A percentile compares a stretch with the other conserved stretches of the same genome.
Evolutionary conservation across 2,888 invertebrate species (phyloP).

Genomic region (Caenorhabditis parvicauda): DNA sequence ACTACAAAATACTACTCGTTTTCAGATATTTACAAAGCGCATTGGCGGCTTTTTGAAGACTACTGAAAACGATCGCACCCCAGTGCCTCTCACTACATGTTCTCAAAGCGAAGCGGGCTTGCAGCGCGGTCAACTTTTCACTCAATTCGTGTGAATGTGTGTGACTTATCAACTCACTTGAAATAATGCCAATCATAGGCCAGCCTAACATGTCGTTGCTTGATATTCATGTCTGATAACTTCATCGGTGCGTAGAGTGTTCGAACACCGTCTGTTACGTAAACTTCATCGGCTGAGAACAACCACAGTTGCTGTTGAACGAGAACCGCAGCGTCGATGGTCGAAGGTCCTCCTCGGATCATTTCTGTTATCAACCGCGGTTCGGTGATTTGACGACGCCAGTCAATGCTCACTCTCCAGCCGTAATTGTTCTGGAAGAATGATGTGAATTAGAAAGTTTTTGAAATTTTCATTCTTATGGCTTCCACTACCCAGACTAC

Average conservation of each 20-base stretch:
- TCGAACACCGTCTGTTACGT: conserved; percentile 16
- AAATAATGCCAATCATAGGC: conserved; percentile 32
- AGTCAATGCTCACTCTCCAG: conserved; percentile 19
- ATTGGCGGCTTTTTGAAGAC: too few relatives aligned
- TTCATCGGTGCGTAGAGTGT: conserved; percentile 16
- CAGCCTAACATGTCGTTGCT: conserved; percentile 16
- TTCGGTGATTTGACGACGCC: conserved; percentile 10
- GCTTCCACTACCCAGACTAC: too few relatives aligned
- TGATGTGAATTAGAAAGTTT: not conserved
- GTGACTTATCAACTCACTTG: conserved; percentile 6
- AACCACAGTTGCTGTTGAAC: conserved; percentile 22
- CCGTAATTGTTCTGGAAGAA: conserved; percentile 20
- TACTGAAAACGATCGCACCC: too few relatives aligned
- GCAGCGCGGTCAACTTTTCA: too few relatives aligned
- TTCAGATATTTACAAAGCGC: too few relatives aligned
- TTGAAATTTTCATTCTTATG: not conserved
- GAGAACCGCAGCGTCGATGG: conserved; percentile 21
- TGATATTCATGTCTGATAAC: conserved; percentile 12
- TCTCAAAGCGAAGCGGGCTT: too few relatives aligned
- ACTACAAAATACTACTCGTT: too few relatives aligned
- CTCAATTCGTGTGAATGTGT: not conserved
- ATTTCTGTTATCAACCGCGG: conserved; percentile 9
- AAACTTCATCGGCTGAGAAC: conserved; percentile 9
- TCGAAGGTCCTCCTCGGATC: conserved; percentile 14
- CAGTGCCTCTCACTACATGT: too few relatives aligned